phyloP scores from a whole-genome alignment of 2,113 vertebrate genomes.

The Puffinus mauretanicus region DNA sequence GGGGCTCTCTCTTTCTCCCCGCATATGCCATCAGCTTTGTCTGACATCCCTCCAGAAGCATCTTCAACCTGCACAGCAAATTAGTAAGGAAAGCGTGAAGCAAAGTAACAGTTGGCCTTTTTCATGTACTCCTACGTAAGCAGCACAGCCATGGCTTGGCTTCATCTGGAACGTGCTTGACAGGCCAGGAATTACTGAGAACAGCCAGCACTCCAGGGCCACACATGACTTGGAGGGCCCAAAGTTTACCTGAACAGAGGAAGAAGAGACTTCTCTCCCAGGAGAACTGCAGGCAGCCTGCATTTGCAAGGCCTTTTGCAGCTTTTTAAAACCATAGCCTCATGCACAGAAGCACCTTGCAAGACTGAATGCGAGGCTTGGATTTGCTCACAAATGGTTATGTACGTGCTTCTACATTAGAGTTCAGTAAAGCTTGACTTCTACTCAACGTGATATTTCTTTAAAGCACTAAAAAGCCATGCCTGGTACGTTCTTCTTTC shows the following conservation, averaged over 20 bases:
- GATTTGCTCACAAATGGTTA: not conserved
- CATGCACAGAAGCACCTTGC: not conserved
- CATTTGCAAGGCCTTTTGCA: too few relatives aligned
- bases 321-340: not conserved
- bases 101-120: not conserved
- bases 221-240: too few relatives aligned
- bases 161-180: not conserved
- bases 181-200: not conserved
- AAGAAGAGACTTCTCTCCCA: too few relatives aligned
- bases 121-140: not conserved
- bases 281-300: too few relatives aligned
- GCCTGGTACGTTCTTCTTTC: slow-evolving; percentile 84
- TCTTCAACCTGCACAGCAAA: slow-evolving; percentile 72
- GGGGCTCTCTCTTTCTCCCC: not conserved
- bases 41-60: slow-evolving; percentile 76
- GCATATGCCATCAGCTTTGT: slow-evolving; percentile 76
- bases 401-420: not conserved
- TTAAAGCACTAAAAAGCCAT: slow-evolving; percentile 14
- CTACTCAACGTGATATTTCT: not conserved
- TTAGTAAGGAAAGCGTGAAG: not conserved
- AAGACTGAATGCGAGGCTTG: not conserved
- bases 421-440: not conserved
- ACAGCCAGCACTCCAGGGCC: not conserved
- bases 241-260: too few relatives aligned
- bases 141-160: not conserved